Evolutionary conservation across 2,888 invertebrate genomes (phyloP).

Genomic region (Xanthorhoe spadicearia): DNA sequence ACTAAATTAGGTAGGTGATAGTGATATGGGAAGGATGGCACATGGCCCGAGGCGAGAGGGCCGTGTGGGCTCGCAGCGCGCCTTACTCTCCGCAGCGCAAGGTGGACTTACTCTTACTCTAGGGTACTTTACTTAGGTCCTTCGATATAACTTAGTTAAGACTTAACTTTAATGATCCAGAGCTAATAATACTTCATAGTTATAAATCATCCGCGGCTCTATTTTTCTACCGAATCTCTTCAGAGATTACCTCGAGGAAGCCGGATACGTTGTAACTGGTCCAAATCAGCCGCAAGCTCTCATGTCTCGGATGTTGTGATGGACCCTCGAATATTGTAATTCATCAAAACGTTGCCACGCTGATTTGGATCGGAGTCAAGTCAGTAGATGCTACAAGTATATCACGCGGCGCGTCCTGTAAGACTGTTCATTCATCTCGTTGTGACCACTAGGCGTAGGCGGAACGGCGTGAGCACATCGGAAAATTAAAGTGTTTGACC

Average conservation of each 20-base stretch:
- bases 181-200: slow-evolving; percentile 62
- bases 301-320: background rate
- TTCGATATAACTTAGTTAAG: slow-evolving; percentile 63
- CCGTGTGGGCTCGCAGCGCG: slow-evolving; percentile 11
- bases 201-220: slow-evolving; percentile 63
- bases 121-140: slow-evolving; percentile 56
- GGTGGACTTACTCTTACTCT: slow-evolving; percentile 43
- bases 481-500: slow-evolving; percentile 18
- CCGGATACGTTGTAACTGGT: slow-evolving; percentile 42
- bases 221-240: slow-evolving; percentile 74
- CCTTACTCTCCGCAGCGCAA: slow-evolving; percentile 41
- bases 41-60: slow-evolving; percentile 4
- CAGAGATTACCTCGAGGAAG: slow-evolving; percentile 48
- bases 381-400: slow-evolving; percentile 12
- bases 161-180: slow-evolving; percentile 58
- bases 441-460: background rate
- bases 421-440: slow-evolving; percentile 16
- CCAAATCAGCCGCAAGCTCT: slow-evolving; percentile 13
- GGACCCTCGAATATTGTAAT: slow-evolving; percentile 12
- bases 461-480: slow-evolving; percentile 9
- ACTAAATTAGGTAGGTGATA: slow-evolving; percentile 42
- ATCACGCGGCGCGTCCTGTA: slow-evolving; percentile 9
- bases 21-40: slow-evolving; percentile 23
- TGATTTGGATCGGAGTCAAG: slow-evolving; percentile 18
- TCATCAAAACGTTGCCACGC: slow-evolving; percentile 1